Base-by-base conservation (phyloP, 2,888 invertebrate genomes). In the Auanema sp. region DNA sequence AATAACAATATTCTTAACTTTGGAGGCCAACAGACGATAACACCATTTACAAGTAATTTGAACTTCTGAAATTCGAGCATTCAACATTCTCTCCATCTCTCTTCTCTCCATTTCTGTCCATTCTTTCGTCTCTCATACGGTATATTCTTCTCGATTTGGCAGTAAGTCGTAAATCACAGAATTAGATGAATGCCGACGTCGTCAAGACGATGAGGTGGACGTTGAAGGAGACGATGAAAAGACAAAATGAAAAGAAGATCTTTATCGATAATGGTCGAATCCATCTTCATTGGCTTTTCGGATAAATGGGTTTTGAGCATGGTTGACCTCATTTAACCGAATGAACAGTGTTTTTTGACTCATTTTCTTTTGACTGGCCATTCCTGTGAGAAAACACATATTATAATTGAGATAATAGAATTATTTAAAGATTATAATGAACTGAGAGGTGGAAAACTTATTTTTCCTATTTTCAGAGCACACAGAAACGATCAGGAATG, bases 401-500 rank as follows among this genome's bases (percentile, higher is more conserved):
- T n/a, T 21, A 5, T 33, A 33, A 33, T 33, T 33, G 8, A 33
- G 8, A 33, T 12, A 14, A 50, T 16, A n/a, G 5, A 18, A 11
- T 24, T 52, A 21, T 52, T 52, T 5, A 2, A 18, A 16, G 8
- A 33, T 33, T 33, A 33, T 33, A 5, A 33, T 33, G 33, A 33
- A 33, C 33, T 33, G n/a, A 52, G 18, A 25, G n/a, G 24, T 23
- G n/a, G 24, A 52, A 52, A 23, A 18, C 25, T n/a, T 21, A 21
- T 14, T 21, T n/a, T 21, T 21, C 24, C 24, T n/a, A 16, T 50
- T 67, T 80, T 43, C 76, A 84, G 84, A 81, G 76, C 47, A 72
- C 83, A 24, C 83, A 83, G 69, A 89, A 91, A 84, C 89, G 93
- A 72, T 89, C 90, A 52, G 93, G 93, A 70, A 87, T 92, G 80